Base-by-base conservation (phyloP, 2,797 vertebrate species). In the Apodemus agrarius region DNA sequence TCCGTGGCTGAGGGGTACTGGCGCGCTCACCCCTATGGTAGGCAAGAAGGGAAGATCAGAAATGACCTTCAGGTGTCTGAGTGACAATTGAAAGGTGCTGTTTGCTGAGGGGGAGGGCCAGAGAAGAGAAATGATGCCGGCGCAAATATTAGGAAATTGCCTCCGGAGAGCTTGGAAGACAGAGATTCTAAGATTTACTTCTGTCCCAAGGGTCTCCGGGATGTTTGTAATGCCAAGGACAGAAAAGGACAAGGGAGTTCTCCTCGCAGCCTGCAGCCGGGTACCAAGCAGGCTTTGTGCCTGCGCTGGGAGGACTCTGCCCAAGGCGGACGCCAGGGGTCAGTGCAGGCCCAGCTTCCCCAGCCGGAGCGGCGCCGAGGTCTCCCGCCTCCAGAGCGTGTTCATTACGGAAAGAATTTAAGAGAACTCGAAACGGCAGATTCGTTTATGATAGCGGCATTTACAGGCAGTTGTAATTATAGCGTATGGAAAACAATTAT, bases 391-490 rank as follows among this genome's bases (percentile, higher is more conserved):
- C 59, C 84, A 43, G 91, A 12, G 13, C 86, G 94, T 95, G 91
- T 91, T 97, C 94, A 63, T 97, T 96, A 97, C 89, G 69, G 90
- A 94, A 95, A 96, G 92, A 96, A 97, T 97, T 97, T 94, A 97
- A 93, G 96, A 97, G 96, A 97, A 95, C 93, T 90, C 95, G 89
- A 93, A 86, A 96, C 81, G 21, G 94, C 96, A 96, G 97, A 98
- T 97, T 96, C 96, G 34, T 94, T 98, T 97, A 96, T 95, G 94
- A 97, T 74, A 81, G 93, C 90, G 89, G 96, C 95, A 91, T 97
- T 98, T 96, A 97, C 97, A 97, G 97, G 96, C 96, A 96, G 91
- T 90, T 97, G 97, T 98, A 98, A 97, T 98, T 98, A 98, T 95
- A 91, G 92, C 83, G 93, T 96, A 94, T 94, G 94, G 96, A 97